Evolutionary conservation across 1,140 invertebrate species (phyloP).

Genomic region (Ericerus pela): DNA sequence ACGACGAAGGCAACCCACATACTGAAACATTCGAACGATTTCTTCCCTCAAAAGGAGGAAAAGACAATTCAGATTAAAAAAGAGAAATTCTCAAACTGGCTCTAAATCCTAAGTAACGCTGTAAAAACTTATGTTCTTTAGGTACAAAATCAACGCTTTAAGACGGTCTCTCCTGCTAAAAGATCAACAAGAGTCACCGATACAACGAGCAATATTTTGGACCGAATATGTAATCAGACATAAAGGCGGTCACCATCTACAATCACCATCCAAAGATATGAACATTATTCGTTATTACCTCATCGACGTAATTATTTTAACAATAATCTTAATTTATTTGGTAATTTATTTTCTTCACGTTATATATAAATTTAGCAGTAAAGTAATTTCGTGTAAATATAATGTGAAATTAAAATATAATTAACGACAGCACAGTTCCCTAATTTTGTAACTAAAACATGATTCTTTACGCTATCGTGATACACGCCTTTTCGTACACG

Average conservation of each 20-base stretch:
- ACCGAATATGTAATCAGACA: slow-evolving; percentile 39
- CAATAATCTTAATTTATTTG: background rate
- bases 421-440: background rate
- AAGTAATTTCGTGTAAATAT: background rate
- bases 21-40: no score
- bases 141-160: slow-evolving; percentile 34
- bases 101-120: no score
- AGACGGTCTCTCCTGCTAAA: slow-evolving; percentile 39
- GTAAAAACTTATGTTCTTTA: slow-evolving; percentile 23
- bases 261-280: slow-evolving; percentile 21
- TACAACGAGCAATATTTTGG: slow-evolving; percentile 37
- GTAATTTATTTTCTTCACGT: background rate
- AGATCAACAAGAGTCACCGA: slow-evolving; percentile 31
- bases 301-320: slow-evolving; percentile 18
- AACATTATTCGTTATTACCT: slow-evolving; percentile 22
- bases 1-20: no score
- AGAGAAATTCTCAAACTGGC: no score
- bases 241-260: slow-evolving; percentile 30
- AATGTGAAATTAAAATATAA: background rate
- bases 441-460: no score
- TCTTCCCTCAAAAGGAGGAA: no score
- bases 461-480: no score
- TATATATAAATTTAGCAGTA: slow-evolving; percentile 1
- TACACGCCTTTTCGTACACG: no score
- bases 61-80: no score